Base-by-base conservation (phyloP, 2,113 vertebrate species). In the Mohoua ochrocephala region DNA sequence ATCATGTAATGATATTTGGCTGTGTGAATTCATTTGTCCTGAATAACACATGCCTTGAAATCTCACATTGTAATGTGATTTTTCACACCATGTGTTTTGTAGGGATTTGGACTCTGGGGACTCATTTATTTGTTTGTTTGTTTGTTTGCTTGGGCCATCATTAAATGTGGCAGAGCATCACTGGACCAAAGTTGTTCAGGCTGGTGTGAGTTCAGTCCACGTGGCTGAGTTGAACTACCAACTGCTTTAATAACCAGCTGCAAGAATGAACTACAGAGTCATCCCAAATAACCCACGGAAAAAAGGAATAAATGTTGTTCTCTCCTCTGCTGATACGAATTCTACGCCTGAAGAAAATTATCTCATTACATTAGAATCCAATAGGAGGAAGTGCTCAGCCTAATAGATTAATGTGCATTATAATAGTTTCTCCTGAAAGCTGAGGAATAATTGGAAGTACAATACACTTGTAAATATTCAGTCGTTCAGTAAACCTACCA, bases 21-120 rank as follows among this genome's bases (percentile, higher is more conserved):
- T 95, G 45, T 60, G 10, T 84, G 92, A 93, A 75, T 95, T 73
- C 87, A 86, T 56, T 77, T 96, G 86, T 71, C 87, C 69, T 93
- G 68, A 84, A 67, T 85, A 97, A 97, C 78, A 84, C 52, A 68
- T 37, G 56, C 96, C 96, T 97, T 93, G 68, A 28, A 70, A 71
- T 50, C 39, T 87, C 45, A 30, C 65, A 23, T 3, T 79, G 64
- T 14, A 57, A 57, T 44, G 26, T 39, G 35, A 14, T 30, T 63
- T 76, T 77, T 80, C 27, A 67, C 0, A 2, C 27, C 7, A 2
- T 30, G 35, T 41, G 18, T 78, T 95, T 89, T 74, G 45, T 20
- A 80, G 37, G 24, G 27, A 64, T 67, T n/a, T 82, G n/a, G 23
- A 31, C 3, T 5, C 56, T 52, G 2, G 15, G 21, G 28, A 67